Percentiles rank a stretch among this genome's conserved stretches.
These are phyloP conservation scores for Phortica okadai DNA, from an alignment of 2,888 invertebrate genomes.

Conservation along the genomic window DNA sequence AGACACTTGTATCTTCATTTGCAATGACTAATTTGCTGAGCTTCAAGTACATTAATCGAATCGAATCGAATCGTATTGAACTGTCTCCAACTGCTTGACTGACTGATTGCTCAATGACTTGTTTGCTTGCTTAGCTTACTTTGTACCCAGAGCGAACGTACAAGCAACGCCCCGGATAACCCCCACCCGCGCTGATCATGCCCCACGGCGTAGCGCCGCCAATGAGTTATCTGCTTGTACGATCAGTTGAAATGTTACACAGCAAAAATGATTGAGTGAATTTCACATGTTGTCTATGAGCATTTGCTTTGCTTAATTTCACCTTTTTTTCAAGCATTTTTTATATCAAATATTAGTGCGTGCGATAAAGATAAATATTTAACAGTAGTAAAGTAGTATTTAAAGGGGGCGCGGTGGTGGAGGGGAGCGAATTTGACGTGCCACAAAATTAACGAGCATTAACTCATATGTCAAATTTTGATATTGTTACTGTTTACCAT, in stretches of 20 bases:
- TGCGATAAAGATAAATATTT: not conserved
- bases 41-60: no score
- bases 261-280: slow-evolving; percentile 67
- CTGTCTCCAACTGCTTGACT: no score
- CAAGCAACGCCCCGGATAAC: not conserved
- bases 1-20: no score
- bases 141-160: not conserved
- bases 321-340: not conserved
- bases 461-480: slow-evolving; percentile 6
- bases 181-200: no score
- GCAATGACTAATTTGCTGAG: no score
- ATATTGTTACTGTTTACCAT: not conserved
- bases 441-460: slow-evolving; percentile 28
- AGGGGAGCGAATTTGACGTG: not conserved
- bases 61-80: no score
- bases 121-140: no score
- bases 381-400: no score
- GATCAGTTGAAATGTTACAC: slow-evolving; percentile 66
- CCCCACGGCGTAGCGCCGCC: not conserved
- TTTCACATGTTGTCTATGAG: slow-evolving; percentile 51
- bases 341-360: not conserved
- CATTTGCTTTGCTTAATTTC: slow-evolving; percentile 9
- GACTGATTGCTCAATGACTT: no score
- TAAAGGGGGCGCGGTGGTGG: not conserved
- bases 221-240: slow-evolving; percentile 61